Percentiles rank a stretch among this genome's conserved stretches.
Conservation (phyloP, 2,113 vertebrate species). For the Ornithorhynchus anatinus region DNA sequence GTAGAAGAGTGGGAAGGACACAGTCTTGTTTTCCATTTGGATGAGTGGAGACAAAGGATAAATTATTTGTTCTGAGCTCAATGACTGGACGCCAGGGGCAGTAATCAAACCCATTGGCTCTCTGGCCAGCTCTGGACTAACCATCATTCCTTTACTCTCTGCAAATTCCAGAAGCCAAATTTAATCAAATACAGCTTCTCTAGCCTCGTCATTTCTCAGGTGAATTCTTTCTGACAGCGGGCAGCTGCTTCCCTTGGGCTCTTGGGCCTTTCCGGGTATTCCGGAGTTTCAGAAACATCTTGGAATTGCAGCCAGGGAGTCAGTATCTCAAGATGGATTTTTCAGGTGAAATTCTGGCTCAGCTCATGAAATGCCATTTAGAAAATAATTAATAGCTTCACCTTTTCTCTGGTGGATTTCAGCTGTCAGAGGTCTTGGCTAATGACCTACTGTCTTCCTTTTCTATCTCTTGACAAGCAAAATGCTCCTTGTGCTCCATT, state of each 20-base stretch:
- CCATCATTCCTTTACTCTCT: background rate
- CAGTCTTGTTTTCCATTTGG: background rate
- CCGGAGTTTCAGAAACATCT: background rate
- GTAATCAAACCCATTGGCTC: background rate
- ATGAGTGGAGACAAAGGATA: background rate
- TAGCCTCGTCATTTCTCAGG: accelerated
- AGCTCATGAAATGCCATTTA: background rate
- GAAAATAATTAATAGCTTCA: constrained; percentile 22
- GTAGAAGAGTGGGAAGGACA: background rate
- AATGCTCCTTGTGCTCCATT: constrained; percentile 16
- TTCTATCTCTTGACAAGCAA: constrained; percentile 14
- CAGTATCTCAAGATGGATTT: background rate
- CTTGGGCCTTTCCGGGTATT: background rate
- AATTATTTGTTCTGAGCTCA: background rate
- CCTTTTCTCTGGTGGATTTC: background rate
- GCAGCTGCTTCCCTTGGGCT: background rate
- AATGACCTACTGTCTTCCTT: constrained; percentile 9
- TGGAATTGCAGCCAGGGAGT: background rate
- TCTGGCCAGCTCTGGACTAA: background rate
- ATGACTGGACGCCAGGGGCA: background rate
- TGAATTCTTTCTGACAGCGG: background rate
- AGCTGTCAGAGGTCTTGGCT: background rate
- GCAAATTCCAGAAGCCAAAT: background rate
- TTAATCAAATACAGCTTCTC: accelerated
- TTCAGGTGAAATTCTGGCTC: constrained; percentile 38